These are phyloP conservation scores for Pterophyllum scalare DNA, from an alignment of 2,113 vertebrate genomes.

Conservation along the genomic window DNA sequence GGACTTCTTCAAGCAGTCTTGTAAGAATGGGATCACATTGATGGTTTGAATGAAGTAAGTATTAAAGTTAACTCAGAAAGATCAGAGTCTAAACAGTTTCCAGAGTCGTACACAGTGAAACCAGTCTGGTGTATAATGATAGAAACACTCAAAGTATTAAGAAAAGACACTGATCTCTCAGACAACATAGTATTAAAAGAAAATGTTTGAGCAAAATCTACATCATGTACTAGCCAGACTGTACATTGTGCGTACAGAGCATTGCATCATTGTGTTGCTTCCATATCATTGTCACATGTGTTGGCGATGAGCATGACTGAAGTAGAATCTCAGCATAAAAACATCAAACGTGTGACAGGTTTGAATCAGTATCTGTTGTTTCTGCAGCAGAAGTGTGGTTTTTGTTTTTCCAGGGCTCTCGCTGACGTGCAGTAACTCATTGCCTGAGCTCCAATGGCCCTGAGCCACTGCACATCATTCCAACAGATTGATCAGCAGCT, in stretches of 20 bases:
- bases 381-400: slow-evolving; percentile 11
- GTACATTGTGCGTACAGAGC: neutral
- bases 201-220: neutral
- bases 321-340: neutral
- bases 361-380: slow-evolving; percentile 11
- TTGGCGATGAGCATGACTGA: neutral
- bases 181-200: neutral
- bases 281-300: neutral
- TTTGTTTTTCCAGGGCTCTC: neutral
- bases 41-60: too few relatives aligned
- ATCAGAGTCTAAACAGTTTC: too few relatives aligned
- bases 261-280: neutral
- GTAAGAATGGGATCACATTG: too few relatives aligned
- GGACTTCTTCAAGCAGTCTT: too few relatives aligned
- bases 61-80: too few relatives aligned
- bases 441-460: slow-evolving; percentile 28
- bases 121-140: neutral
- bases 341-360: neutral
- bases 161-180: neutral
- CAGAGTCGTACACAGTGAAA: too few relatives aligned
- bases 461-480: slow-evolving; percentile 36
- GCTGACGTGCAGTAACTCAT: slow-evolving; percentile 50
- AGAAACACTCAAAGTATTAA: too few relatives aligned
- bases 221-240: neutral
- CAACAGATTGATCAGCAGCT: slow-evolving; percentile 54